Base-by-base conservation (phyloP, 2,888 invertebrate genomes). In the Oegoconia quadripuncta region DNA sequence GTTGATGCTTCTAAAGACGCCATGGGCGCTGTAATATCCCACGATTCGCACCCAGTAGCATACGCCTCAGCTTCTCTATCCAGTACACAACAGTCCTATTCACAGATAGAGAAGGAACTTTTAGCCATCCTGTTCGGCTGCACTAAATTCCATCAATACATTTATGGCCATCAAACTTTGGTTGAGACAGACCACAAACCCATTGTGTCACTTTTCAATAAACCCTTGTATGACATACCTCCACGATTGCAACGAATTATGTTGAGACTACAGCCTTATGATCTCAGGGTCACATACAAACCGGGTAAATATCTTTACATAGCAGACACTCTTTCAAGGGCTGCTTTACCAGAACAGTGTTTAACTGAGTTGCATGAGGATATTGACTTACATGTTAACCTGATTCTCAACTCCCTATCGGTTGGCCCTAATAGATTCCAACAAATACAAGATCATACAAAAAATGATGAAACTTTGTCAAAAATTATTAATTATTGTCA, bases 321-420 rank as follows among this genome's bases (percentile, higher is more conserved):
- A 9, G 56, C 56, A 9, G 52, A 54, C 27, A 31, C 53, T 7
- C 14, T 54, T 11, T 56, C 56, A 0, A 39, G 48, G 0, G 42
- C 25, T 22, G 39, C 23, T n/a, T 18, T 11, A 25, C 17, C 25
- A 15, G 20, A 14, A 14, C 17, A 23, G n/a, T n/a, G 11, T 11
- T 25, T 23, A 26, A 37, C 17, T 23, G 34, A 44, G n/a, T 13
- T 44, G 17, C 29, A 44, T 14, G 25, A 25, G 4, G 34, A 34
- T 16, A 13, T 26, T 6, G 26, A 26, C n/a, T 16, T 25, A 11
- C 34, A 34, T 34, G 26, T 34, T n/a, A 34, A 29, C 9, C 13
- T 39, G 8, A 13, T 39, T 5, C n/a, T 29, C 1, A 23, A 18
- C 22, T 12, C 12, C 12, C 20, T 22, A 14, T n/a, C 39, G 12